These are phyloP conservation scores for Tubiluchus corallicola DNA, from an alignment of 2,888 invertebrate genomes.

Conservation along the genomic window DNA sequence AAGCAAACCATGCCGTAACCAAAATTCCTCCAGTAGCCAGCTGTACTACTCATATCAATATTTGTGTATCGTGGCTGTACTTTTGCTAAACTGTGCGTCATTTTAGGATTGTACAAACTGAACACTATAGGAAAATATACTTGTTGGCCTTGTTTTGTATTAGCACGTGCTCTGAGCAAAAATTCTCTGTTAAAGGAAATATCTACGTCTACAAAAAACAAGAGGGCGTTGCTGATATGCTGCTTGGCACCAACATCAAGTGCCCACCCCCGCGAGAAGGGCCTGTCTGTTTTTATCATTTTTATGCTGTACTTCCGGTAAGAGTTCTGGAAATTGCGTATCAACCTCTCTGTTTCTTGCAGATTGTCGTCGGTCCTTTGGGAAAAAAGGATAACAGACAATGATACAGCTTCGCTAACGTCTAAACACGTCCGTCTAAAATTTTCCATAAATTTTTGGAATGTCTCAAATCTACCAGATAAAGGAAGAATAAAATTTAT, in stretches of 20 bases:
- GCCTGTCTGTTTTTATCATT: slow-evolving; percentile 10
- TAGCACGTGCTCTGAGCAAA: slow-evolving; percentile 41
- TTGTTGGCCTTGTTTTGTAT: slow-evolving; percentile 28
- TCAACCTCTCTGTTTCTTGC: slow-evolving; percentile 13
- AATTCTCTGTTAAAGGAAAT: slow-evolving; percentile 60
- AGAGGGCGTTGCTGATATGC: slow-evolving; percentile 46
- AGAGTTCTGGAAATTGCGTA: slow-evolving; percentile 14
- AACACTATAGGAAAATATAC: slow-evolving; percentile 92
- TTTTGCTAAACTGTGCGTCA: slow-evolving; percentile 25
- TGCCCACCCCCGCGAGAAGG: slow-evolving; percentile 63
- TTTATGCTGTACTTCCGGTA: slow-evolving; percentile 16
- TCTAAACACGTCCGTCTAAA: too few relatives aligned
- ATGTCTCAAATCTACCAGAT: slow-evolving; percentile 57
- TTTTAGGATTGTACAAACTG: slow-evolving; percentile 69
- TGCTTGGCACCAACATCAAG: slow-evolving; percentile 58
- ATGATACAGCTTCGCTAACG: slow-evolving; percentile 40
- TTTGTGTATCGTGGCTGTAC: too few relatives aligned
- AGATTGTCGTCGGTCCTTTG: slow-evolving; percentile 25
- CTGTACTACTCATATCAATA: too few relatives aligned
- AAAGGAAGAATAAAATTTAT: slow-evolving; percentile 59
- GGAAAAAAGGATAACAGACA: slow-evolving; percentile 52
- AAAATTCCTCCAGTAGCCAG: slow-evolving; percentile 83
- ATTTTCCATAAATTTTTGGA: slow-evolving; percentile 60
- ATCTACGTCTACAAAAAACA: slow-evolving; percentile 90
- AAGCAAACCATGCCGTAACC: slow-evolving; percentile 87